Percentiles rank a stretch among this genome's conserved stretches.
Evolutionary conservation across 2,888 invertebrate species (phyloP).

Genomic region (Chloroclysta siterata): DNA sequence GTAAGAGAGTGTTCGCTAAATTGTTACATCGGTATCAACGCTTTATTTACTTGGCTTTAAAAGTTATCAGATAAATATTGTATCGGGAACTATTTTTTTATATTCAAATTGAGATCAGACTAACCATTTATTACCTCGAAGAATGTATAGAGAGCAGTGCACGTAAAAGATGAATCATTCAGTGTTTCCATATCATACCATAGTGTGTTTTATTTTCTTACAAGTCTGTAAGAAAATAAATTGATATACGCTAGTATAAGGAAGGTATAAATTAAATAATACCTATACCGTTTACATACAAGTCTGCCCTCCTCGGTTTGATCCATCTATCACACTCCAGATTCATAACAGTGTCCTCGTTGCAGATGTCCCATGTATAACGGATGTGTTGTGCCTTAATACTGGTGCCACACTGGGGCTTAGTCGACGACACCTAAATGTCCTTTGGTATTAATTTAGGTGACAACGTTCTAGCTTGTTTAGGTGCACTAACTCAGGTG

Average conservation of each 20-base stretch:
- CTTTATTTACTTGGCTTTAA: conserved; percentile 73
- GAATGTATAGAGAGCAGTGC: conserved; percentile 19
- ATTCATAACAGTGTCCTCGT: conserved; percentile 73
- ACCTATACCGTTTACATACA: no score
- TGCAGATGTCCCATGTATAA: conserved; percentile 70
- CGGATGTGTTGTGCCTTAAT: conserved; percentile 63
- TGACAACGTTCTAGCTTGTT: conserved; percentile 20
- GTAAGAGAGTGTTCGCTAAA: conserved; percentile 63
- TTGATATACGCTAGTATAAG: no score
- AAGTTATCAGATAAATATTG: conserved; percentile 59
- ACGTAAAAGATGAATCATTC: no score
- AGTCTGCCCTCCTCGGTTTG: no score
- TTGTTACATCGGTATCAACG: conserved; percentile 60
- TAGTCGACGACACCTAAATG: conserved; percentile 44
- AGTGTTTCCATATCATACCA: no score
- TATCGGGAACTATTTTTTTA: no score
- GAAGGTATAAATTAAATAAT: no score
- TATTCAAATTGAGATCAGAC: no score
- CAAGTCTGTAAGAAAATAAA: no score
- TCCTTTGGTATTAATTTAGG: conserved; percentile 50
- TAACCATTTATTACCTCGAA: conserved; percentile 23
- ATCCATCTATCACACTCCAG: conserved; percentile 62
- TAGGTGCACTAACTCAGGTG: conserved; percentile 6
- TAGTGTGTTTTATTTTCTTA: no score
- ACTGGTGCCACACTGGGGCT: conserved; percentile 50